phyloP scores from a whole-genome alignment of 2,113 vertebrate genomes.

The Redunca redunca region DNA sequence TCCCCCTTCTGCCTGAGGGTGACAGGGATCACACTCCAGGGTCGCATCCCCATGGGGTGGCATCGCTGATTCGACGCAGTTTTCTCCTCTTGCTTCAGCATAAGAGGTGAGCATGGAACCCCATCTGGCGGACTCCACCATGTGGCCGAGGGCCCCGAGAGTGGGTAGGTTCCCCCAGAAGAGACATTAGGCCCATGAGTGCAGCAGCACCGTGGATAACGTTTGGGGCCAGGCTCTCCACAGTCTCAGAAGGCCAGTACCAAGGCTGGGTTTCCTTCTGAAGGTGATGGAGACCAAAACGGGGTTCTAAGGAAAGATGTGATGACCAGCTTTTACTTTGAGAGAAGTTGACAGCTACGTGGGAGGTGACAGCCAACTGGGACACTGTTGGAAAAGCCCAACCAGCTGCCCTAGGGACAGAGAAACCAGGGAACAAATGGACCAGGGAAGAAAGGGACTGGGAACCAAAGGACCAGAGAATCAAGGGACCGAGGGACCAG shows the following conservation, averaged over 20 bases:
- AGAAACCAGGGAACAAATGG: neutral
- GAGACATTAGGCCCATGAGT: fast-evolving
- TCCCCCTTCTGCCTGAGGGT: neutral
- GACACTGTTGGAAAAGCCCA: neutral
- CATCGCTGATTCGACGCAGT: too few species aligned
- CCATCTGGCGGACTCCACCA: neutral
- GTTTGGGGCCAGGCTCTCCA: neutral
- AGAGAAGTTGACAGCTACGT: neutral
- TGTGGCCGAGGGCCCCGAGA: neutral
- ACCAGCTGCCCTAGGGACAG: neutral
- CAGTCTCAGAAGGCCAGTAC: neutral
- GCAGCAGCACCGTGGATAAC: fast-evolving
- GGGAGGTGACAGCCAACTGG: neutral
- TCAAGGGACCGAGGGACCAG: neutral
- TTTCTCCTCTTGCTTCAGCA: neutral
- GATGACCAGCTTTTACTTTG: neutral
- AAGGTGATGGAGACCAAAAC: neutral
- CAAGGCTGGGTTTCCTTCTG: neutral
- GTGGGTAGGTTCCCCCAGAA: neutral
- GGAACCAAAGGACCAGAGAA: fast-evolving
- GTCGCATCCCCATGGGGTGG: fast-evolving
- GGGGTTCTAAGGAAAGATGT: neutral
- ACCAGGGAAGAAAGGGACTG: neutral
- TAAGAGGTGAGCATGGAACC: neutral
- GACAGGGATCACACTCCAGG: neutral